A percentile compares a stretch with the other conserved stretches of the same genome.
These are phyloP conservation scores for Parnassius glacialis DNA, from an alignment of 2,888 invertebrate species.

Conservation along the genomic window DNA sequence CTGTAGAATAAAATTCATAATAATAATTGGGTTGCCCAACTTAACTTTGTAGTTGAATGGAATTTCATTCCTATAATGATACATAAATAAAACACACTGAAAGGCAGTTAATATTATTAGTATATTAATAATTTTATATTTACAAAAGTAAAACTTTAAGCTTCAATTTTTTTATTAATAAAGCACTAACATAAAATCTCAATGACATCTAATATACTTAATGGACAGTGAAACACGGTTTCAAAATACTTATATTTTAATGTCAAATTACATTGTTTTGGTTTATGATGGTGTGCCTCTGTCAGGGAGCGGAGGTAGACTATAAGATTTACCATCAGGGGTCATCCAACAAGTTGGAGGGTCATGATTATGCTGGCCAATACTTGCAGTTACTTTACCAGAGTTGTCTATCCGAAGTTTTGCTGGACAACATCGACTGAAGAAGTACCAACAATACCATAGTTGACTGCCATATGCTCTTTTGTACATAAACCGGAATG, in stretches of 20 bases:
- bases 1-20: no score
- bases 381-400: conserved; percentile 70
- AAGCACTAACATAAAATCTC: conserved; percentile 27
- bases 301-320: conserved; percentile 62
- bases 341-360: conserved; percentile 78
- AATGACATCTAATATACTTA: conserved; percentile 24
- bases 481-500: conserved; percentile 77
- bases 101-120: background rate
- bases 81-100: background rate
- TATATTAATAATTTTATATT: background rate
- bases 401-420: conserved; percentile 71
- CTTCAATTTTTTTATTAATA: no score
- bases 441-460: conserved; percentile 78
- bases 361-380: conserved; percentile 73
- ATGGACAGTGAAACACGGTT: conserved; percentile 33
- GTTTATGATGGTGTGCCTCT: conserved; percentile 42
- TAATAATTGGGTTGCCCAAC: no score
- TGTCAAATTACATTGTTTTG: conserved; percentile 35
- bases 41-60: no score
- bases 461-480: conserved; percentile 76
- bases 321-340: conserved; percentile 73
- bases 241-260: conserved; percentile 46
- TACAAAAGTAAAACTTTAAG: no score
- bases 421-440: conserved; percentile 73
- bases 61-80: no score